Percentiles rank a stretch among this genome's conserved stretches.
Conservation (phyloP, 2,888 invertebrate genomes). For the Hypomecis punctinalis region DNA sequence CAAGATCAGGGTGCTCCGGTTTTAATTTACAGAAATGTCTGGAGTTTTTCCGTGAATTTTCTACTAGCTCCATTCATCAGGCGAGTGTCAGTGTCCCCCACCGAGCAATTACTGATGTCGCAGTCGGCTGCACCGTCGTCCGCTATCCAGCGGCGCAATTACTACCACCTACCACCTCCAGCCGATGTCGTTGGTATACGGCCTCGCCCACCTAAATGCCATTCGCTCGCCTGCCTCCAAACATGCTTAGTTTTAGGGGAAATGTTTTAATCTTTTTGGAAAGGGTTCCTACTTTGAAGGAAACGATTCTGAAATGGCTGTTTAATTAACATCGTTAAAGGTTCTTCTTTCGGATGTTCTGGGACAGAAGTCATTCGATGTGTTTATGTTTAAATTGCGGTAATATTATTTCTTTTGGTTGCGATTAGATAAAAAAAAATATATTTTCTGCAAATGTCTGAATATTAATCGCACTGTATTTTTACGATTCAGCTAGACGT, state of each 20-base stretch:
- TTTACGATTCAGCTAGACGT: no score
- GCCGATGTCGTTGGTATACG: constrained; percentile 46
- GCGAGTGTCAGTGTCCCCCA: constrained; percentile 71
- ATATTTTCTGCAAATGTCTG: no score
- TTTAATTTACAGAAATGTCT: constrained; percentile 75
- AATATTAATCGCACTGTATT: no score
- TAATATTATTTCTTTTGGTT: no score
- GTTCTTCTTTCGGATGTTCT: neutral
- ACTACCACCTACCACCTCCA: constrained; percentile 57
- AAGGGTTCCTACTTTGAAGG: constrained; percentile 7
- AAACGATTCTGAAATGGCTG: neutral
- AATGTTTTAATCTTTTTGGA: constrained; percentile 18
- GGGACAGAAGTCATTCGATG: no score
- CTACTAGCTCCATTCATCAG: constrained; percentile 76
- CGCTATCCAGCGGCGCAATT: constrained; percentile 69
- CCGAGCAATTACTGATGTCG: constrained; percentile 80
- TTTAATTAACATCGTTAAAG: neutral
- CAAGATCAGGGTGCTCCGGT: constrained; percentile 64
- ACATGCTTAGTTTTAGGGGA: constrained; percentile 32
- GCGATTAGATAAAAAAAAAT: no score
- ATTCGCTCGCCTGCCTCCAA: constrained; percentile 22
- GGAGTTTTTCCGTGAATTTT: constrained; percentile 69
- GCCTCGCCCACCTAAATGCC: constrained; percentile 43
- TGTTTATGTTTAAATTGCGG: no score
- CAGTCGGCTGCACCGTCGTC: constrained; percentile 71